Conservation (phyloP, 2,888 invertebrate genomes). For the Ligdia adustata region DNA sequence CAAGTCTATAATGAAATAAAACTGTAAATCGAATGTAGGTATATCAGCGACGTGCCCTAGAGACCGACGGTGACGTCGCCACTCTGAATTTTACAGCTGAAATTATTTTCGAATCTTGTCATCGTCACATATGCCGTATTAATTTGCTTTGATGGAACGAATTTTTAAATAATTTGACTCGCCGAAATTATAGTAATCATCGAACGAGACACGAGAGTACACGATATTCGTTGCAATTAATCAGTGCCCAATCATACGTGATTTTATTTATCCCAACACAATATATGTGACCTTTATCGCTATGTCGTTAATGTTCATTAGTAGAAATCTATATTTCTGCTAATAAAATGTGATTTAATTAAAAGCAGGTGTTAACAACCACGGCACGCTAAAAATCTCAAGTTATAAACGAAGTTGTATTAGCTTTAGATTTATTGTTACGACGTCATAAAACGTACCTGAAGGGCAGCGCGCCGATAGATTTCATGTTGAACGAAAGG, state of each 20-base stretch:
- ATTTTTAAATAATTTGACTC: slow-evolving; percentile 34
- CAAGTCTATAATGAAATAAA: slow-evolving; percentile 22
- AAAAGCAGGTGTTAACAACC: slow-evolving; percentile 40
- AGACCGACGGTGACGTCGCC: slow-evolving; percentile 28
- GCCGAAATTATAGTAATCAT: slow-evolving; percentile 33
- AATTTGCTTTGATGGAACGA: slow-evolving; percentile 31
- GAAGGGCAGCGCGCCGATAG: slow-evolving; percentile 35
- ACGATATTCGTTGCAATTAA: slow-evolving; percentile 51
- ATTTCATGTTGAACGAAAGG: slow-evolving; percentile 33
- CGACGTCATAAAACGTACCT: slow-evolving; percentile 43
- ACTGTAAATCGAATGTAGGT: slow-evolving; percentile 13
- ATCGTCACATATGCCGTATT: slow-evolving; percentile 35
- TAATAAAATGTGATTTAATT: slow-evolving; percentile 40
- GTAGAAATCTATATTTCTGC: too few species aligned
- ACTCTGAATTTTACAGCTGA: slow-evolving; percentile 34
- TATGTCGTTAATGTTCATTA: slow-evolving; percentile 31
- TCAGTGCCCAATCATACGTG: slow-evolving; percentile 35
- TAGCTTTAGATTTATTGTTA: slow-evolving; percentile 43
- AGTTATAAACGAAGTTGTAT: slow-evolving; percentile 36
- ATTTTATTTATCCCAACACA: slow-evolving; percentile 13
- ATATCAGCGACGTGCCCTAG: slow-evolving; percentile 20
- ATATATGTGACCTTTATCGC: too few species aligned
- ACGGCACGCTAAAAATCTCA: slow-evolving; percentile 35
- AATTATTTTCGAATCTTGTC: slow-evolving; percentile 35
- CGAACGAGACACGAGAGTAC: slow-evolving; percentile 37